Base-by-base conservation (phyloP, 2,888 invertebrate species). In the Trilocha varians region DNA sequence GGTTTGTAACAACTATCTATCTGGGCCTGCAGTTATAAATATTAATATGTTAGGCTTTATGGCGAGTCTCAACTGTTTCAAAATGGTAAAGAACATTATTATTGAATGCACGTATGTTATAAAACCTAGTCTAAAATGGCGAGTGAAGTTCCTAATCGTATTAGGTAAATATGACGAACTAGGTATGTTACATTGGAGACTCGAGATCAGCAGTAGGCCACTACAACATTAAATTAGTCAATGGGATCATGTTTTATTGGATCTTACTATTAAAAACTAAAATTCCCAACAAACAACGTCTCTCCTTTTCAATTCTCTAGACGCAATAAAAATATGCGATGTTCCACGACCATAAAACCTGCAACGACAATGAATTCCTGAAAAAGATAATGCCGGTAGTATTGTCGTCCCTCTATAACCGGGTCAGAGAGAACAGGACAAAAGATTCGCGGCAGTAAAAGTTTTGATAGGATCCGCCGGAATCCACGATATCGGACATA, bases 321-420 rank as follows among this genome's bases (percentile, higher is more conserved):
- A 77, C 62, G 77, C 75, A 82, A 78, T 84, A 84, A 84, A 84
- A 83, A 83, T 84, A 84, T 85, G 79, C 74, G 67, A 78, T 68
- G 68, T 70, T 72, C 68, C 67, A 63, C 68, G 62, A 65, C 59
- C 77, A 77, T 83, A 84, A 85, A 85, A 82, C 74, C 75, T 52
- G 65, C 67, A 67, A 77, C 78, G 80, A 82, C 84, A 79, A 82
- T 85, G 84, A 83, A 84, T 85, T 80, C 70, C 76, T 78, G 79
- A 78, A 83, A 83, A 82, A 80, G 79, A 80, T 78, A 74, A 77
- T 78, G 65, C 69, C 59, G 59, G 56, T 25, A 50, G 60, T 63
- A 60, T 62, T 66, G 68, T 64, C 70, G 64, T 75, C 78, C 73
- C 77, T 71, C 77, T 78, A 72, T 63, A 67, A 58, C 68, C 68